Percentiles rank a stretch among this genome's conserved stretches.
phyloP scores from a whole-genome alignment of 2,888 invertebrate genomes.

The Latheticus oryzae region DNA sequence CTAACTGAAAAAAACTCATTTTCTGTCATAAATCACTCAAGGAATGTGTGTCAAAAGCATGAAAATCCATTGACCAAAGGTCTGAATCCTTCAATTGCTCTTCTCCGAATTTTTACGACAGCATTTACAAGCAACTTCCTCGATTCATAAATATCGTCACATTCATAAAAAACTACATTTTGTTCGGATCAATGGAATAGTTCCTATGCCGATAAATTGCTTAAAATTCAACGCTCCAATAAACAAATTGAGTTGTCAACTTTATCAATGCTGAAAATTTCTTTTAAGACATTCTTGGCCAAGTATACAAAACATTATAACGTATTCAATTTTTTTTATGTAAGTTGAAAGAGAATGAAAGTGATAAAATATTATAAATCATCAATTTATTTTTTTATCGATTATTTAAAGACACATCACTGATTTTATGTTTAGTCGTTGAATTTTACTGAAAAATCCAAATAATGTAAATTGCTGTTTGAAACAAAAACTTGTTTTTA shows the following conservation, averaged over 20 bases:
- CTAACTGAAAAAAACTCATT: slow-evolving; percentile 4
- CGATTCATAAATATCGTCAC: slow-evolving; percentile 9
- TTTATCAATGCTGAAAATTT: too few relatives aligned
- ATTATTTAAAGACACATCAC: slow-evolving; percentile 25
- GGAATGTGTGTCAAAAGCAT: slow-evolving; percentile 17
- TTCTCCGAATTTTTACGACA: slow-evolving; percentile 15
- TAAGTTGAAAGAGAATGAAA: slow-evolving; percentile 26
- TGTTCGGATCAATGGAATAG: slow-evolving; percentile 11
- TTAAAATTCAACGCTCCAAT: slow-evolving; percentile 23
- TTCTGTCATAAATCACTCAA: slow-evolving; percentile 19
- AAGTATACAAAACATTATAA: slow-evolving; percentile 31
- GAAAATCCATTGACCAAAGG: too few relatives aligned
- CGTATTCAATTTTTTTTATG: slow-evolving; percentile 36
- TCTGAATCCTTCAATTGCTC: slow-evolving; percentile 6
- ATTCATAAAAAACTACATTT: slow-evolving; percentile 13
- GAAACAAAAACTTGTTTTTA: slow-evolving; percentile 9
- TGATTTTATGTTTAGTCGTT: slow-evolving; percentile 14
- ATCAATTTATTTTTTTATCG: slow-evolving; percentile 26
- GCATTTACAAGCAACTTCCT: slow-evolving; percentile 10
- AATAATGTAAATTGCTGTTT: not conserved
- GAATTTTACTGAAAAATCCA: not conserved
- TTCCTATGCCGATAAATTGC: slow-evolving; percentile 10
- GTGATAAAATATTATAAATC: slow-evolving; percentile 38
- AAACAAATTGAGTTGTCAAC: slow-evolving; percentile 34
- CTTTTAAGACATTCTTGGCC: slow-evolving; percentile 11